Evolutionary conservation across 2,113 vertebrate genomes (phyloP), one percentile per base, ranked within the genome.

Genomic region (Tachysurus fulvidraco): DNA sequence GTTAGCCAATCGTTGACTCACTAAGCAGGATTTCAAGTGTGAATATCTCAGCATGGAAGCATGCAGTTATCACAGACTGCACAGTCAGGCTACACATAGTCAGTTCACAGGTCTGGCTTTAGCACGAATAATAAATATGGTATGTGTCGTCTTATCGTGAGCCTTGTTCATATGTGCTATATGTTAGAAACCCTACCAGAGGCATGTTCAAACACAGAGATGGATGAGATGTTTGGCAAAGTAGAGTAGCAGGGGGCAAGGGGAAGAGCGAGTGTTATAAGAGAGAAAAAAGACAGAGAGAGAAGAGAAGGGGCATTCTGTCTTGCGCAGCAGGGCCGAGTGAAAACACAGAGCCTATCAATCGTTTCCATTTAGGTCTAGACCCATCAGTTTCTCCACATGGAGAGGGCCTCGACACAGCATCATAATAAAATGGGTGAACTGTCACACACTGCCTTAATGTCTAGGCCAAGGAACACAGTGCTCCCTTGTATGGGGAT

Each of bases 351-450:
- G 71, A 52, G 30, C 88, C 36, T 85, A 83, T 91, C 85, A 91
- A 85, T 89, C 41, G 65, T 23, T 44, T 25, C 57, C 73, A 85
- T 88, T 85, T 62, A 81, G 82, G 28, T 57, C 79, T 52, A 13
- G 23, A 83, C 65, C 81, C 76, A 9, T 60, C 0, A 79, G 62
- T 25, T 82, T 88, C 23, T 36, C 81, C 90, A 71, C 81, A 86
- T 85, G 74, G 80, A 85, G 67, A 87, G 73, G 82, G 86, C 78
- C 82, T 85, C 79, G 74, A 85, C 88, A 86, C 54, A 44, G 83
- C 86, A 87, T 86, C 83, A 87, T 90, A 87, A 89, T 88, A 87
- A 81, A 86, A 83, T 86, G 87, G 85, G 83, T 41, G 74, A 86
- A 88, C 85, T 89, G 87, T 89, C 83, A 88, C 88, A 90, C 83